Conservation (phyloP, 1,140 invertebrate species). For the Trichonephila clavipes region DNA sequence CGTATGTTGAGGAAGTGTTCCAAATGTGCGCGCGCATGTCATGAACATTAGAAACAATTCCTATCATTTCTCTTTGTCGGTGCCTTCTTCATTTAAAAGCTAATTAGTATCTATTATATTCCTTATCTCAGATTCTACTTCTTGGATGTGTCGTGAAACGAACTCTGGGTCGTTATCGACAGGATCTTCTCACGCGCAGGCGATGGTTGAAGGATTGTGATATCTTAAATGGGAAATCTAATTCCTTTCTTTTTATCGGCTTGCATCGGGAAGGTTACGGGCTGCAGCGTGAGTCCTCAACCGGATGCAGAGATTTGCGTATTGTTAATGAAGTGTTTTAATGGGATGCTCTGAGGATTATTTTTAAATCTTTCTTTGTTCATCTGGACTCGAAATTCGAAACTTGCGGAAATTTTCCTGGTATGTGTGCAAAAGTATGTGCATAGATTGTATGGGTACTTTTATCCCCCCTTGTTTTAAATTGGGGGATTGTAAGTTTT, state of each 20-base stretch:
- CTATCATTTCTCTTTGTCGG: not conserved
- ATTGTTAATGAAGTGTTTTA: conserved; percentile 14
- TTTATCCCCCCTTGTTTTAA: no score
- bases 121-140: not conserved
- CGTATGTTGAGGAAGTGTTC: not conserved
- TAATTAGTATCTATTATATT: not conserved
- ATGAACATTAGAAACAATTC: not conserved
- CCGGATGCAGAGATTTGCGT: conserved; percentile 6
- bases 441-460: no score
- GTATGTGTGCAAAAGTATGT: no score
- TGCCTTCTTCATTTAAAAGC: not conserved
- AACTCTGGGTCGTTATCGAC: not conserved
- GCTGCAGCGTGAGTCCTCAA: not conserved
- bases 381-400: not conserved
- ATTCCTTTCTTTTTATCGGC: not conserved
- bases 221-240: not conserved
- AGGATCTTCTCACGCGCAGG: not conserved
- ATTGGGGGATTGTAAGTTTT: no score
- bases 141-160: no score
- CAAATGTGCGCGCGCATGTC: not conserved
- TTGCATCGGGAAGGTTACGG: not conserved
- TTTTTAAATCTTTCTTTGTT: conserved; percentile 11
- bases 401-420: not conserved
- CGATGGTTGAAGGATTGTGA: not conserved
- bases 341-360: not conserved